Base-by-base conservation (phyloP, 2,888 invertebrate genomes). In the Chaetogeoica ovagalla region DNA sequence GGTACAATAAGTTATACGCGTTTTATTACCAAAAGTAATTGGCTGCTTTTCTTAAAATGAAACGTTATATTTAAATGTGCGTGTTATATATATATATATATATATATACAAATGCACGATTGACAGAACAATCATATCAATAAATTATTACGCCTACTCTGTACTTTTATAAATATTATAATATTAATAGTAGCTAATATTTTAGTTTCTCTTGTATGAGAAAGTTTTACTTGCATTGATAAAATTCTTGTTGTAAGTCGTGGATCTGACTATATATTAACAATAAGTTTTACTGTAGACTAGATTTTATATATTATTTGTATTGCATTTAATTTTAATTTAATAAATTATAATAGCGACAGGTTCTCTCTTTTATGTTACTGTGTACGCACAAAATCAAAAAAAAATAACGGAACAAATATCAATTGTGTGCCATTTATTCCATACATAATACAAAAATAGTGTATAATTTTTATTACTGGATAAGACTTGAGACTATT, bases 71-170 rank as follows among this genome's bases (percentile, higher is more conserved):
- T 68, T 17, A 68, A 76, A 68, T 43, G 21, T 66, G 23, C 8
- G 43, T 39, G 17, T 17, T 37, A 21, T n/a, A n/a, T n/a, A n/a
- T n/a, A n/a, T n/a, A n/a, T n/a, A n/a, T n/a, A n/a, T n/a, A n/a
- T n/a, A n/a, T n/a, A n/a, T n/a, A n/a, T 65, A 30, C 17, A 59
- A 39, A n/a, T 39, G n/a, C 39, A 37, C 43, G 17, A 2, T 72
- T 72, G 15, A 48, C 62, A 72, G 60, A 73, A 74, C 19, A 62
- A 70, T 62, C 77, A 70, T 70, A 77, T 77, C 69, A 62, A 70
- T 69, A 15, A 21, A 77, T 60, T 48, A 23, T 19, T 21, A 63
- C 30, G 30, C 21, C n/a, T 52, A 77, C 77, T 77, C 69, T 69
- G 77, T 77, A 69, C 59, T 68, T 65, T 55, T 74, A 65, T 74